A percentile compares a stretch with the other conserved stretches of the same genome.
Conservation (phyloP, 2,113 vertebrate genomes). For the Oryzias javanicus region DNA sequence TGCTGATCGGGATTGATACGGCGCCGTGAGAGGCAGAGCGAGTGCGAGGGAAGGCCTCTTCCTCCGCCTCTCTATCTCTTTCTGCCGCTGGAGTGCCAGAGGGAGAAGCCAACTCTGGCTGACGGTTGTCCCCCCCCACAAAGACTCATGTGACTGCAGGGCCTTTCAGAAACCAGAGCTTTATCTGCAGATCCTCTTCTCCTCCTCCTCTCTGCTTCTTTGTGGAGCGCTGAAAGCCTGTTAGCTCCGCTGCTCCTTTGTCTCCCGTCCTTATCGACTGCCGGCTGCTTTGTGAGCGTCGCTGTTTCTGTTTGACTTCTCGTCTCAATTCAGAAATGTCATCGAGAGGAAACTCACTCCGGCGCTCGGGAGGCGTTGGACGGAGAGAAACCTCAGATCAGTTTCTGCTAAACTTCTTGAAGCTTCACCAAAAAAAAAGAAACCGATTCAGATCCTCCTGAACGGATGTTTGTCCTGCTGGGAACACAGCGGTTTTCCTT, state of each 20-base stretch:
- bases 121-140: constrained; percentile 59
- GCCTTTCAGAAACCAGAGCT: constrained; percentile 72
- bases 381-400: neutral
- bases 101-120: constrained; percentile 63
- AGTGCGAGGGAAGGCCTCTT: constrained; percentile 64
- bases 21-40: constrained; percentile 64
- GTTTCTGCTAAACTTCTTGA: too few relatives aligned
- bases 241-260: constrained; percentile 61
- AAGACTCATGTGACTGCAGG: constrained; percentile 70
- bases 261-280: constrained; percentile 35
- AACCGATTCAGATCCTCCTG: too few relatives aligned
- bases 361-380: neutral
- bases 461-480: too few relatives aligned
- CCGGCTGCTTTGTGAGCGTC: constrained; percentile 31
- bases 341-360: constrained; percentile 2
- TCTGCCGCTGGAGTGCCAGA: constrained; percentile 50
- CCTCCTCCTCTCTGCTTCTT: constrained; percentile 59
- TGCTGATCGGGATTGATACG: constrained; percentile 73
- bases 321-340: constrained; percentile 40
- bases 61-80: constrained; percentile 46
- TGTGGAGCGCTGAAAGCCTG: constrained; percentile 61
- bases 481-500: too few relatives aligned
- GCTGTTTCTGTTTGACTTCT: constrained; percentile 36
- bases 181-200: constrained; percentile 75
- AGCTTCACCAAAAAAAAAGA: too few relatives aligned